Conservation (phyloP, 30 jellyfish, hydroid and myxozoan genomes). For the Hydractinia symbiolongicarpus region DNA sequence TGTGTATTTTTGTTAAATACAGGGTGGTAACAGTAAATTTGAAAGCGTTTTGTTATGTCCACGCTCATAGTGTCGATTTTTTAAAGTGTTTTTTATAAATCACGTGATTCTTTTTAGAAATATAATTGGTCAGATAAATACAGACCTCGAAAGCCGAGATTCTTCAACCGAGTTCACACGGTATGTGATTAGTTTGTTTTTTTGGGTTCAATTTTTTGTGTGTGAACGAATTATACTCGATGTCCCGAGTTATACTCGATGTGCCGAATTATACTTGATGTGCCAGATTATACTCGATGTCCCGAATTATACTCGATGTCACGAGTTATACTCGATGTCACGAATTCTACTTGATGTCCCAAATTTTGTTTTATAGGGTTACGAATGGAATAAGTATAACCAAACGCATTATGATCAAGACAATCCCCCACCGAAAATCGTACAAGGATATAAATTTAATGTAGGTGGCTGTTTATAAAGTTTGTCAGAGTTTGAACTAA, state of each 20-base stretch:
- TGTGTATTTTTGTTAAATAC: too few relatives aligned
- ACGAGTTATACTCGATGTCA: background rate
- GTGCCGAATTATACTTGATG: background rate
- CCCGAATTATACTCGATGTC: background rate
- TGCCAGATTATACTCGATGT: background rate
- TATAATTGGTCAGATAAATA: conserved; percentile 96
- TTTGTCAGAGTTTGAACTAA: too few relatives aligned
- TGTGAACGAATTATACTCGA: background rate
- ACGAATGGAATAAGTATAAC: conserved; percentile 97
- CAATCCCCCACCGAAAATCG: conserved; percentile 99
- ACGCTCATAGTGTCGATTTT: too few relatives aligned
- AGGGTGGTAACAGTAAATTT: too few relatives aligned
- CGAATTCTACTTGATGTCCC: background rate
- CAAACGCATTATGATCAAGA: conserved; percentile 99
- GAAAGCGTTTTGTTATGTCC: too few relatives aligned
- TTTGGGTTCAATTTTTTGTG: background rate
- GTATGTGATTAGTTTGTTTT: conserved; percentile 28
- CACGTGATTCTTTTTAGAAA: conserved; percentile 41
- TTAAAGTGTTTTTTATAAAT: background rate
- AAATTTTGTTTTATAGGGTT: conserved; percentile 56
- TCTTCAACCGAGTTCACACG: conserved; percentile 98
- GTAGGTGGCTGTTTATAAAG: conserved; percentile 25
- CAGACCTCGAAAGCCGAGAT: conserved; percentile 96
- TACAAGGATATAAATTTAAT: conserved; percentile 96
- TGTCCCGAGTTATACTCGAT: background rate